Evolutionary conservation across 2,797 vertebrate genomes (phyloP), one percentile per base, ranked within the genome.

Genomic region (Phaenicophaeus curvirostris): DNA sequence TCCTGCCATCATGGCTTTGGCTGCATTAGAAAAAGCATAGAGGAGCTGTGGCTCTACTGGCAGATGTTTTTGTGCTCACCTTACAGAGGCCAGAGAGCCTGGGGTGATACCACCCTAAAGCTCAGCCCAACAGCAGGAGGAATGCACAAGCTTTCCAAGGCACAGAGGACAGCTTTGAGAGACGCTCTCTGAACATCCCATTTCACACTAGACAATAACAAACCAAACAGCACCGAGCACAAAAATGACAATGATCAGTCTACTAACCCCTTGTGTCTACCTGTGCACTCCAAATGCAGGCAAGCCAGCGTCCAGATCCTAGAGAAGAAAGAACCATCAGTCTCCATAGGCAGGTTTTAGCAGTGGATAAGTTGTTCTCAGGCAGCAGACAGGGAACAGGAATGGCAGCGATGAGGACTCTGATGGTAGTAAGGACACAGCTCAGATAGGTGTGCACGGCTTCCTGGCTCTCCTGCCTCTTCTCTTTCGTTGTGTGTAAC

Each of bases 61-160:
- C 0, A 0, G 23, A 27, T 69, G 41, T 5, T 76, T 91, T 39
- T 24, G 54, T 35, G 18, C 27, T 48, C 9, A 0, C 13, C n/a
- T 65, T 54, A 44, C 25, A 14, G 7, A n/a, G 54, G 27, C 48
- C 31, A 20, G 21, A 14, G 31, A 78, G 31, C 28, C 46, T 30
- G 44, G 69, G 35, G 35, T 51, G 77, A 66, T 37, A 51, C 55
- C 59, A 30, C 58, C 39, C 54, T 85, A 25, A 13, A 6, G 25
- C 42, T 58, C 61, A 86, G 23, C 46, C 41, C 66, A 37, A 41
- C 3, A 42, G 46, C 54, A 61, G 57, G 61, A 80, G 25, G 48
- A 76, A 67, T 5, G 23, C 48, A 24, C 13, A 63, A n/a, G 33
- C 13, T 84, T 69, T 46, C 65, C 69, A 71, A 39, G 39, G 24